phyloP scores from a whole-genome alignment of 2,797 vertebrate species.

The Selene dorsalis region DNA sequence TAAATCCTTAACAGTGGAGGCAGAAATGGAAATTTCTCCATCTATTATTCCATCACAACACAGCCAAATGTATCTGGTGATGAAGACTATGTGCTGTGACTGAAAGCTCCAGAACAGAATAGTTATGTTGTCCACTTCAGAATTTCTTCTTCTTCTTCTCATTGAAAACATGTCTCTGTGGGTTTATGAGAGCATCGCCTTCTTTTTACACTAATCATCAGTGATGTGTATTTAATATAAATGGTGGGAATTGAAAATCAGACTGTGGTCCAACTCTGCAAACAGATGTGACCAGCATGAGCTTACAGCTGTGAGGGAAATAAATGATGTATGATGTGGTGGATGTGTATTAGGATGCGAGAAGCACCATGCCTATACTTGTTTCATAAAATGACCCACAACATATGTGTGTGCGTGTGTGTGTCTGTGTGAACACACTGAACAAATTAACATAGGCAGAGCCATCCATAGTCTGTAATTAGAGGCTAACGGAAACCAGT shows the following conservation, averaged over 20 bases:
- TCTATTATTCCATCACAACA: too few species aligned
- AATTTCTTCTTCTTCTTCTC: not conserved
- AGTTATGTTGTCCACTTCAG: not conserved
- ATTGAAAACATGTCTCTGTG: not conserved
- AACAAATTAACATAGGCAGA: not conserved
- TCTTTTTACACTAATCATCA: not conserved
- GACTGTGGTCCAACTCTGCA: constrained; percentile 23
- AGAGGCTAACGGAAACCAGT: not conserved
- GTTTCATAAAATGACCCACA: not conserved
- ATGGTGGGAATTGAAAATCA: constrained; percentile 3
- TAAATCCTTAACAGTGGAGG: too few species aligned
- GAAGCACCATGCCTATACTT: not conserved
- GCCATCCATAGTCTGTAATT: not conserved
- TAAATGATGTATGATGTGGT: too few species aligned
- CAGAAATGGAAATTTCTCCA: too few species aligned
- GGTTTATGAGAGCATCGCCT: not conserved
- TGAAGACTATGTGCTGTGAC: too few species aligned
- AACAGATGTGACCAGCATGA: constrained; percentile 46
- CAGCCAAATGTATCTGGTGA: too few species aligned
- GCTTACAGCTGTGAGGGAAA: constrained; percentile 41
- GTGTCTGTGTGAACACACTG: not conserved
- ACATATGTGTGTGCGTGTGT: not conserved
- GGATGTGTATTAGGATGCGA: not conserved
- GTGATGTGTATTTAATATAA: constrained; percentile 16
- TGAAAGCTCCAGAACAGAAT: not conserved